Conservation (phyloP, 2,113 vertebrate species). For the Notothenia coriiceps region DNA sequence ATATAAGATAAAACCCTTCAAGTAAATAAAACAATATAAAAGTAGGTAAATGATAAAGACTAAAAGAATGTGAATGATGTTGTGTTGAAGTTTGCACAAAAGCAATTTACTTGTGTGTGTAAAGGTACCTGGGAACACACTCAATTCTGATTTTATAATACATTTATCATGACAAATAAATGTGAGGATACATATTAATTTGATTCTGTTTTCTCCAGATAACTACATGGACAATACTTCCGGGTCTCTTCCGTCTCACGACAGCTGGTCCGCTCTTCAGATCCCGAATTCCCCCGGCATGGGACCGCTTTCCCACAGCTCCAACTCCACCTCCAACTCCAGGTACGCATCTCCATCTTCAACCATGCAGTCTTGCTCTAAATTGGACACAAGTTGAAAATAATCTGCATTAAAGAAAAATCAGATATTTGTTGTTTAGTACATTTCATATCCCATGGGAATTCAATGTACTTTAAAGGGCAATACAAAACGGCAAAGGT, state of each 20-base stretch:
- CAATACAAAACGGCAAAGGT: too few species aligned
- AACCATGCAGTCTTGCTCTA: background rate
- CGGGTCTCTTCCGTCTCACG: constrained; percentile 77
- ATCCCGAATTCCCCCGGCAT: constrained; percentile 85
- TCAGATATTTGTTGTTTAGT: background rate
- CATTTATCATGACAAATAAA: background rate
- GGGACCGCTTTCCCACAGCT: constrained; percentile 81
- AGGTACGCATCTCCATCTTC: constrained; percentile 62
- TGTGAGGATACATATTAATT: background rate
- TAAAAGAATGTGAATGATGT: too few species aligned
- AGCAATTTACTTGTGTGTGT: too few species aligned
- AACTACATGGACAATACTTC: constrained; percentile 86
- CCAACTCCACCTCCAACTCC: constrained; percentile 83
- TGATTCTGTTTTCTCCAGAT: constrained; percentile 57
- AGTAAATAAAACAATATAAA: too few species aligned
- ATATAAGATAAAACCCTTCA: too few species aligned
- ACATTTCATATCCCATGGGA: too few species aligned
- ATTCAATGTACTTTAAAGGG: too few species aligned
- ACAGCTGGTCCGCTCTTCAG: constrained; percentile 86
- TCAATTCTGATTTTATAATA: too few species aligned
- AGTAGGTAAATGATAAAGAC: too few species aligned
- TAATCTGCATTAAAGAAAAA: background rate
- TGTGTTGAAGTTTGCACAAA: too few species aligned
- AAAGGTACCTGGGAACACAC: too few species aligned
- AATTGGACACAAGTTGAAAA: background rate